Evolutionary conservation across 2,888 invertebrate genomes (phyloP).

Genomic region (Plagiodera versicolora): DNA sequence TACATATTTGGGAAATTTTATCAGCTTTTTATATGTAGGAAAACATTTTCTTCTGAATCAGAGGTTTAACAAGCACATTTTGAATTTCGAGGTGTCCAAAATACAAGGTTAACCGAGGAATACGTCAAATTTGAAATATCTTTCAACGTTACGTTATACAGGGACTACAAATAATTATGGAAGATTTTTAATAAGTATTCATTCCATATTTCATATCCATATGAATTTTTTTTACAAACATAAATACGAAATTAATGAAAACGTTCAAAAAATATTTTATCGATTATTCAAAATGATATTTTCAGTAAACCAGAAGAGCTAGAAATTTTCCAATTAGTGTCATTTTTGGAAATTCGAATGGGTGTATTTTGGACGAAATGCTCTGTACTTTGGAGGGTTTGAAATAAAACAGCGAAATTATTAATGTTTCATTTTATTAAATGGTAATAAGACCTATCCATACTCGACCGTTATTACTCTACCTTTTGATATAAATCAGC

Average conservation of each 20-base stretch:
- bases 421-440: conserved; percentile 12
- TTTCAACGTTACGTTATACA: not conserved
- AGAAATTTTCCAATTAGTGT: no score
- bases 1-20: not conserved
- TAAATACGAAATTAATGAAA: no score
- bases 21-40: conserved; percentile 6
- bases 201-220: no score
- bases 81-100: not conserved
- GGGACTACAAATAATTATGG: no score
- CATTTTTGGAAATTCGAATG: no score
- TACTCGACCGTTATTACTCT: conserved; percentile 13
- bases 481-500: conserved; percentile 18
- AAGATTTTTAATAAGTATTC: no score
- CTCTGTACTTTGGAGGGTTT: no score
- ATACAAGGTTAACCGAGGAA: not conserved
- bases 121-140: not conserved
- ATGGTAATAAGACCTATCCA: conserved; percentile 16
- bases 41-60: not conserved
- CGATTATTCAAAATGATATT: no score
- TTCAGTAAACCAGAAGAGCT: no score
- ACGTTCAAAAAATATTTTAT: no score
- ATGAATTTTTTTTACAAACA: no score
- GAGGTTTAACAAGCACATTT: not conserved
- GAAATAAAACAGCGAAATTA: not conserved
- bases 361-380: no score